Conservation (phyloP, 2,113 vertebrate species). For the Coptodon bakossiorum region DNA sequence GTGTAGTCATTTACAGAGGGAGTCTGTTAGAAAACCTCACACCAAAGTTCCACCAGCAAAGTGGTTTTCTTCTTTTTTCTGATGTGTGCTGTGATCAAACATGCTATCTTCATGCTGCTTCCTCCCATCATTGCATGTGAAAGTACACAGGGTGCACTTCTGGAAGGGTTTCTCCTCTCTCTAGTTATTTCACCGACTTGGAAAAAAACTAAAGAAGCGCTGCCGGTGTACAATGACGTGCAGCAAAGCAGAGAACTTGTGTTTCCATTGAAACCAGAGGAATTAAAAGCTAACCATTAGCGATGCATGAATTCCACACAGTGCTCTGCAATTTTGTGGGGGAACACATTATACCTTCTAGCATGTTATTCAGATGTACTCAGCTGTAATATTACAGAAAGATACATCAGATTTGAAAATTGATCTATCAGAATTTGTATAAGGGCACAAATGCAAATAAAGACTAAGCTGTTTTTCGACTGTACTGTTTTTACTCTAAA, state of each 20-base stretch:
- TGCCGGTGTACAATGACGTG: background rate
- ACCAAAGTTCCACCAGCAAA: background rate
- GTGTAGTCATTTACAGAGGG: background rate
- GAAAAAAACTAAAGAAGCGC: background rate
- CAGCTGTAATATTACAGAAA: background rate
- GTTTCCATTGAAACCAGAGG: background rate
- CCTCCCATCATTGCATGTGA: background rate
- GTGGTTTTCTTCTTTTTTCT: background rate
- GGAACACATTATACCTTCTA: background rate
- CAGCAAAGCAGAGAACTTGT: background rate
- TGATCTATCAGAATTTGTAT: background rate
- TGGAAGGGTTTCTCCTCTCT: background rate
- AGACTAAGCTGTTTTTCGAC: background rate
- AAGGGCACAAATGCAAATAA: background rate
- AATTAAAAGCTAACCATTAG: background rate
- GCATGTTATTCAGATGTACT: background rate
- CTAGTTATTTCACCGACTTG: background rate
- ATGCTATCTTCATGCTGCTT: background rate
- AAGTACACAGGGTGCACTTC: background rate
- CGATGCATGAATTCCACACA: background rate
- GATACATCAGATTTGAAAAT: background rate
- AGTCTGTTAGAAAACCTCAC: background rate
- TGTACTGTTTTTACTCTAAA: background rate
- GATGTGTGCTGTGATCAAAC: background rate
- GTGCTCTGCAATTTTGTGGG: background rate